Base-by-base conservation (phyloP, 2,797 vertebrate species). In the Pseudochirops corinnae region DNA sequence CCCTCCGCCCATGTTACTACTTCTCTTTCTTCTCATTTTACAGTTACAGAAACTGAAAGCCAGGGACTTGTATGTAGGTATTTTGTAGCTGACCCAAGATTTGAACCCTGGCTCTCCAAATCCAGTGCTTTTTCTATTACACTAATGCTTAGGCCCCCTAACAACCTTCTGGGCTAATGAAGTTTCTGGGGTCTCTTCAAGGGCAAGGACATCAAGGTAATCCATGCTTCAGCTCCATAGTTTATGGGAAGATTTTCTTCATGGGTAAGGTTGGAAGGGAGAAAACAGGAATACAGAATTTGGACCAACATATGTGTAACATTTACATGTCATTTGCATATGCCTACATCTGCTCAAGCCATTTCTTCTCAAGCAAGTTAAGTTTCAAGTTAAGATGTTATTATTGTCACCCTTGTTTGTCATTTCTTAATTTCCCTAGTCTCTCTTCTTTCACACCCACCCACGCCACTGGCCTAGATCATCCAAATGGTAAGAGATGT, bases 301-400 rank as follows among this genome's bases (percentile, higher is more conserved):
- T 93, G 93, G 95, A 95, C 91, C 52, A 58, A n/a, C 0, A 10
- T 90, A 94, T 94, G 6, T 39, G 10, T 67, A 67, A 56, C 21
- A 96, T 97, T 96, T 97, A 58, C 95, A 95, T 97, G 87, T 94
- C 52, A 96, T 97, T 97, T 97, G 92, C 97, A 96, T 95, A 95
- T 93, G 7, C 97, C 98, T 93, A 94, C 97, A 33, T 21, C 50
- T 52, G 1, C 11, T 52, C 92, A 91, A 92, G 82, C 50, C 31
- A 56, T 96, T 60, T 95, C 92, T 95, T 95, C 93, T 95, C 90
- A 90, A 95, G 90, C 97, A 91, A n/a, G n/a, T n/a, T n/a, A n/a
- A n/a, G n/a, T 95, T 93, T 96, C 91, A 94, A 98, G 95, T 93
- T 93, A 95, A 92, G 94, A 95, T 55, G 74, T 91, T 82, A 87